These are phyloP conservation scores for Allygus modestus DNA, from an alignment of 2,888 invertebrate genomes.

Conservation along the genomic window DNA sequence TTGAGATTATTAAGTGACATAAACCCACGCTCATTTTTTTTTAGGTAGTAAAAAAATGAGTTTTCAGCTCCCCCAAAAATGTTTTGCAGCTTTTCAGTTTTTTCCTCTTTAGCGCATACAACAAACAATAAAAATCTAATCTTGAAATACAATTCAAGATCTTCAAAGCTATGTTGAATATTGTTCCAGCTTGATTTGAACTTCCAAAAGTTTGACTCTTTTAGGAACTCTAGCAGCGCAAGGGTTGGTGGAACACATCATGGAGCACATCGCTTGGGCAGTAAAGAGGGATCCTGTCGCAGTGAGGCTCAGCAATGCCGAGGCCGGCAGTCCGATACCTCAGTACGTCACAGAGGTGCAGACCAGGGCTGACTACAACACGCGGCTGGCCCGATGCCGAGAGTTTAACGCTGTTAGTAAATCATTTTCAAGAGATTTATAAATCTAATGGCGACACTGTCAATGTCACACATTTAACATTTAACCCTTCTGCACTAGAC, in stretches of 20 bases:
- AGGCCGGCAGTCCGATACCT: constrained; percentile 75
- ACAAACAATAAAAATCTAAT: no score
- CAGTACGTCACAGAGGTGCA: constrained; percentile 78
- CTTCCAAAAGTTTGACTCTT: background rate
- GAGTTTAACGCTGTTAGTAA: constrained; percentile 78
- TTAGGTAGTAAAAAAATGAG: no score
- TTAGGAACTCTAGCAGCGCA: constrained; percentile 81
- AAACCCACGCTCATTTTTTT: no score
- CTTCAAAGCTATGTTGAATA: no score
- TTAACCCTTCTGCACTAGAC: no score
- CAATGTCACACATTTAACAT: background rate
- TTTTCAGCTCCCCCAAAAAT: no score
- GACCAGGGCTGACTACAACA: constrained; percentile 78
- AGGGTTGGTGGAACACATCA: constrained; percentile 80
- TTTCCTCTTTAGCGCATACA: no score
- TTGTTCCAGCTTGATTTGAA: no score
- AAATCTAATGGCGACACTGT: background rate
- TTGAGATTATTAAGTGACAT: no score
- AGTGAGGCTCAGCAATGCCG: constrained; percentile 75
- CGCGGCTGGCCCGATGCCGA: constrained; percentile 77
- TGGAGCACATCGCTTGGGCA: constrained; percentile 81
- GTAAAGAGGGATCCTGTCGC: constrained; percentile 79
- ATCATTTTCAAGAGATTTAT: background rate
- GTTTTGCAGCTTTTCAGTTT: no score
- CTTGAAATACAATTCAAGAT: no score